These are phyloP conservation scores for Periplaneta americana DNA, from an alignment of 1,140 invertebrate genomes.

Conservation along the genomic window DNA sequence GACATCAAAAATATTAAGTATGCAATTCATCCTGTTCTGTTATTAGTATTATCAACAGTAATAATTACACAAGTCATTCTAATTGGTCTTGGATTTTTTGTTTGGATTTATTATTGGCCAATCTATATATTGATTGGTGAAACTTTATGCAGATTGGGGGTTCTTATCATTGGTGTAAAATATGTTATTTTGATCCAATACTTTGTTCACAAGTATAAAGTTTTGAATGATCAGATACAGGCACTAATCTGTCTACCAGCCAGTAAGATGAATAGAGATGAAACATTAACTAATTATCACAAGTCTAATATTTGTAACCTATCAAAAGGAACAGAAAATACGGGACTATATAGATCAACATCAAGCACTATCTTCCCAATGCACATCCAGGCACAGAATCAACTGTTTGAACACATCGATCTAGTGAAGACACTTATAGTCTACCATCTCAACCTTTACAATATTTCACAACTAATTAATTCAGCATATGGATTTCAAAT, in stretches of 20 bases:
- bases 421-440: no score
- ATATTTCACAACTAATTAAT: background rate
- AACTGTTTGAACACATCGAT: no score
- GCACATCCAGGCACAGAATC: no score
- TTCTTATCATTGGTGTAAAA: background rate
- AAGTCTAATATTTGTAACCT: no score
- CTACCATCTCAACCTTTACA: background rate
- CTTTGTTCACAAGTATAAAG: background rate
- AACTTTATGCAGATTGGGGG: background rate
- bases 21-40: background rate
- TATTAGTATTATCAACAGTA: background rate
- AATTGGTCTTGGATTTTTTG: background rate
- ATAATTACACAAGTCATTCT: background rate
- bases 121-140: background rate
- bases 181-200: background rate
- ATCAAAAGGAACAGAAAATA: no score
- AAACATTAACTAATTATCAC: no score
- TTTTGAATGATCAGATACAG: background rate
- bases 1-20: background rate
- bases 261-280: no score
- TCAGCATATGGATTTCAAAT: background rate
- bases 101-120: background rate
- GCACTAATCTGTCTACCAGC: no score
- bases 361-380: no score
- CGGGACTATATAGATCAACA: no score